These are phyloP conservation scores for Calliphora vomitoria DNA, from an alignment of 2,888 invertebrate genomes.

Conservation along the genomic window DNA sequence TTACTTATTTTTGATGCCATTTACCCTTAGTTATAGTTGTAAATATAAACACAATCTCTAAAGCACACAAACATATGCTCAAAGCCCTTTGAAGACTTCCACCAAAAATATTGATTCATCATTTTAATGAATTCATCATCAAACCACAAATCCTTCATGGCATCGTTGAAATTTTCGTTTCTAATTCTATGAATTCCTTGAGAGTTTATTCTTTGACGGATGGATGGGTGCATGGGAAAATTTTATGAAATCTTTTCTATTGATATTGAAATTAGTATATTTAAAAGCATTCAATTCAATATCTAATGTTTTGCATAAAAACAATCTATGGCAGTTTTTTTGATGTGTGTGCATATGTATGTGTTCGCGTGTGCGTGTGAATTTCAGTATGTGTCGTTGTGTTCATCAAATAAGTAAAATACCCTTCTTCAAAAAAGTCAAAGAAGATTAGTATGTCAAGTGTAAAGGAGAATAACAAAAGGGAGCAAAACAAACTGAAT, in stretches of 20 bases:
- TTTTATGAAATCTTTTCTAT: slow-evolving; percentile 44
- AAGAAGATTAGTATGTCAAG: slow-evolving; percentile 60
- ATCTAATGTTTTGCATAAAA: slow-evolving; percentile 38
- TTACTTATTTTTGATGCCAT: too few relatives aligned
- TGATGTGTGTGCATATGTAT: too few relatives aligned
- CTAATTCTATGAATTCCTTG: not conserved
- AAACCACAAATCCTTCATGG: not conserved
- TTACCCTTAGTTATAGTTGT: too few relatives aligned
- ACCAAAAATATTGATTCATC: too few relatives aligned
- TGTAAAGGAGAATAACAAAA: slow-evolving; percentile 48
- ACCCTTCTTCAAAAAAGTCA: slow-evolving; percentile 33
- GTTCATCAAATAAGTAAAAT: slow-evolving; percentile 27
- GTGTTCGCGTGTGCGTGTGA: too few relatives aligned
- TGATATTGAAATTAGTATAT: slow-evolving; percentile 63
- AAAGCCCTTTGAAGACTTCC: too few relatives aligned
- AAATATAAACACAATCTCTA: not conserved
- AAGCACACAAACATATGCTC: too few relatives aligned
- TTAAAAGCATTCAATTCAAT: slow-evolving; percentile 43
- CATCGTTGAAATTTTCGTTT: not conserved
- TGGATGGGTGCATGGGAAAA: slow-evolving; percentile 6
- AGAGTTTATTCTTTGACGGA: not conserved
- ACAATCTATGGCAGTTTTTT: not conserved
- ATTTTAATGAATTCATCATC: not conserved
- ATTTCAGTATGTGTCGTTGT: not conserved
- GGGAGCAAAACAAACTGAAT: slow-evolving; percentile 7